These are phyloP conservation scores for Lordiphosa stackelbergi DNA, from an alignment of 1,140 invertebrate species.

Conservation along the genomic window DNA sequence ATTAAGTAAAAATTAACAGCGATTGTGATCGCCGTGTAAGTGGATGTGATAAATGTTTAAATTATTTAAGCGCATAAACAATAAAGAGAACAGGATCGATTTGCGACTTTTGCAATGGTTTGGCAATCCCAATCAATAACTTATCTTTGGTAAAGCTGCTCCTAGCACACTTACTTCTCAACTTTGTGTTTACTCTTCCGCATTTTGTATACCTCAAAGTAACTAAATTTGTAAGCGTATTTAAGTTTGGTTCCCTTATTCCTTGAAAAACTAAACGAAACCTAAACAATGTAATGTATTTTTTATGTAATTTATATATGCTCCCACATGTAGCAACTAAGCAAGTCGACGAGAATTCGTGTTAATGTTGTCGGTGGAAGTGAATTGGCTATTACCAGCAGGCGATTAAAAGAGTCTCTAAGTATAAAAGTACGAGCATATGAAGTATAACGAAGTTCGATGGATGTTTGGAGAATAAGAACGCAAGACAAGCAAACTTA, in stretches of 20 bases:
- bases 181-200: constrained; percentile 44
- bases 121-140: constrained; percentile 54
- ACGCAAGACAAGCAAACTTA: constrained; percentile 57
- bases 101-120: constrained; percentile 66
- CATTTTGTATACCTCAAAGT: constrained; percentile 63
- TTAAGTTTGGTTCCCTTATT: constrained; percentile 46
- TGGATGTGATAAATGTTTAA: constrained; percentile 77
- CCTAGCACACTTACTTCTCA: constrained; percentile 34
- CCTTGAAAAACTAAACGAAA: constrained; percentile 26
- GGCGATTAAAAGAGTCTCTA: background rate
- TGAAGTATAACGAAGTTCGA: constrained; percentile 36
- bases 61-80: constrained; percentile 71
- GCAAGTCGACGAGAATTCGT: constrained; percentile 49
- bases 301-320: constrained; percentile 67
- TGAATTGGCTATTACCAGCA: constrained; percentile 20
- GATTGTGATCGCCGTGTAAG: constrained; percentile 73
- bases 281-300: constrained; percentile 52
- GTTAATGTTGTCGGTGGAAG: constrained; percentile 45
- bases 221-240: constrained; percentile 54
- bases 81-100: constrained; percentile 28
- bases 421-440: background rate
- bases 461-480: constrained; percentile 33
- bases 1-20: constrained; percentile 57
- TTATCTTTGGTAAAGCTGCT: constrained; percentile 49
- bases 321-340: constrained; percentile 49